A percentile compares a stretch with the other conserved stretches of the same genome.
Conservation (phyloP, 2,797 vertebrate species). For the Eulemur albifrons region DNA sequence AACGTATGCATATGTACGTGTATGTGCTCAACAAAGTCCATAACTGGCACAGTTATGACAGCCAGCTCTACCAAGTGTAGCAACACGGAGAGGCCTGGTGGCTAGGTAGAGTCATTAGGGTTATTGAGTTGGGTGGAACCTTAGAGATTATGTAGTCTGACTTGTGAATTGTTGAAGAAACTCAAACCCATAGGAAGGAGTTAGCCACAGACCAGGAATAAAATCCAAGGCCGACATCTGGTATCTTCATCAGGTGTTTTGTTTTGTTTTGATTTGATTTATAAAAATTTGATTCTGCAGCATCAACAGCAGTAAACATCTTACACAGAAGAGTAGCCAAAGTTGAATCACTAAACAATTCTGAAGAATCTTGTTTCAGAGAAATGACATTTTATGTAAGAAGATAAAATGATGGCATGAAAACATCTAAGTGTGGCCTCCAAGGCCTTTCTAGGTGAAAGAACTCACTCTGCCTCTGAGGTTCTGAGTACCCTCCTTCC, state of each 20-base stretch:
- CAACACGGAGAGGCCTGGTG: not conserved
- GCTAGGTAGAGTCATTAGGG: not conserved
- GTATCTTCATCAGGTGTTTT: conserved; percentile 16
- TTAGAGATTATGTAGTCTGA: not conserved
- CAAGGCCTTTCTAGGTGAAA: not conserved
- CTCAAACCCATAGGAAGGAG: not conserved
- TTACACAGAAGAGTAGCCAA: not conserved
- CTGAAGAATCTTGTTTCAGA: conserved; percentile 18
- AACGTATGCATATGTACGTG: rapidly evolving
- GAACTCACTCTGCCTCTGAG: not conserved
- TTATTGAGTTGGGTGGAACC: not conserved
- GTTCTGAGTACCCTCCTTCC: not conserved
- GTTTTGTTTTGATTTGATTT: conserved; percentile 34
- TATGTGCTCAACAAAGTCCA: not conserved
- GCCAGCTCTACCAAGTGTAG: not conserved
- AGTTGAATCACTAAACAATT: conserved; percentile 28
- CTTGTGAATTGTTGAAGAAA: conserved; percentile 28
- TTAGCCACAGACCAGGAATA: conserved; percentile 14
- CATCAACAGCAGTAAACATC: conserved; percentile 5
- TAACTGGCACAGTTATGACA: not conserved
- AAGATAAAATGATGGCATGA: not conserved
- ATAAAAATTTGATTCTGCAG: conserved; percentile 11
- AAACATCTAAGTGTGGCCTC: not conserved
- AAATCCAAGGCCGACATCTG: not conserved
- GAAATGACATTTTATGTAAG: not conserved